These are phyloP conservation scores for Merodon equestris DNA, from an alignment of 2,888 invertebrate species.

Conservation along the genomic window DNA sequence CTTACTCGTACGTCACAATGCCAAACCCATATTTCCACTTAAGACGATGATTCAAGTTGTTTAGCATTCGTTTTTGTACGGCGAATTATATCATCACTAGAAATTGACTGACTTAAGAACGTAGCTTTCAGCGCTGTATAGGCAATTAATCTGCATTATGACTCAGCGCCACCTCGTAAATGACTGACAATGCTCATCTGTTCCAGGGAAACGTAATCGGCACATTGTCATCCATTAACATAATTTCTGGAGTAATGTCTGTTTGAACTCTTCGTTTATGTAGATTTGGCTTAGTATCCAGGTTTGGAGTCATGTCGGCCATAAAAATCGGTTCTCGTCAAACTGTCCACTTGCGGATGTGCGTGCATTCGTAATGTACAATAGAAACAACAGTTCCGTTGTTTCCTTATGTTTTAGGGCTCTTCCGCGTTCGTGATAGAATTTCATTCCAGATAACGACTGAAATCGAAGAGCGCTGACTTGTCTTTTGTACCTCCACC, in stretches of 20 bases:
- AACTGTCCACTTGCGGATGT: no score
- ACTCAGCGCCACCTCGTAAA: conserved; percentile 28
- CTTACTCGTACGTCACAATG: conserved; percentile 50
- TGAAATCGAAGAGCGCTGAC: no score
- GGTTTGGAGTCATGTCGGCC: no score
- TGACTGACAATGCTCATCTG: no score
- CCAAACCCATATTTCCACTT: conserved; percentile 32
- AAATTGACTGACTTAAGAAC: conserved; percentile 28
- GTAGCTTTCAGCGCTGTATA: background rate
- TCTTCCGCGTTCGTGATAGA: background rate
- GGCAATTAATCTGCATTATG: conserved; percentile 27
- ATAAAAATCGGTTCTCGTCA: no score
- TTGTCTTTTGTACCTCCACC: no score
- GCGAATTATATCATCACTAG: conserved; percentile 49
- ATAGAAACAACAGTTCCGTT: no score
- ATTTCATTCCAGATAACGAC: background rate
- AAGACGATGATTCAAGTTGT: conserved; percentile 42
- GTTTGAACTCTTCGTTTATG: background rate
- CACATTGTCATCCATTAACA: conserved; percentile 2
- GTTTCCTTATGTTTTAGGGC: background rate
- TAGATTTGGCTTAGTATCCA: no score
- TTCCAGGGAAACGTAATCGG: background rate
- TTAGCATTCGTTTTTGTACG: conserved; percentile 18
- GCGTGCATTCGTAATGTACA: no score
- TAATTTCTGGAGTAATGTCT: background rate